Conservation (phyloP, 2,113 vertebrate species). For the Hemichromis elongatus region DNA sequence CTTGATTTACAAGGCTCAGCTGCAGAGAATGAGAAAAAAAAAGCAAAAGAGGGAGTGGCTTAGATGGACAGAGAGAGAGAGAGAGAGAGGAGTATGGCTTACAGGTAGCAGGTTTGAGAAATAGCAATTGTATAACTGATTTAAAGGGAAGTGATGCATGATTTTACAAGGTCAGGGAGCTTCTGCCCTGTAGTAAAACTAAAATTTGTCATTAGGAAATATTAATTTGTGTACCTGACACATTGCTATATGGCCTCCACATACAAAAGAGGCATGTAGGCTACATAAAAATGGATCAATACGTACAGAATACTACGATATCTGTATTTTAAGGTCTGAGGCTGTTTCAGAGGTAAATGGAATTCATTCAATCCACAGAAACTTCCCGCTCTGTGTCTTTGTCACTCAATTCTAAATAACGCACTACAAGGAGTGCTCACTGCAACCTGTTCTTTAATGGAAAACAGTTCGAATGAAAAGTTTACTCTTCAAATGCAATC, state of each 20-base stretch:
- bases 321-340: background rate
- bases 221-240: slow-evolving; percentile 18
- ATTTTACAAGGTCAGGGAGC: slow-evolving; percentile 9
- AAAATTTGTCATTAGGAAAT: background rate
- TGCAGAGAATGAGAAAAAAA: slow-evolving; percentile 42
- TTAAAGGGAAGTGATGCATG: slow-evolving; percentile 22
- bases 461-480: background rate
- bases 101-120: slow-evolving; percentile 56
- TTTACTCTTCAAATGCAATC: background rate
- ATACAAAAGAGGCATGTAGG: background rate
- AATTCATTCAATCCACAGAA: background rate
- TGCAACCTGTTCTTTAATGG: background rate
- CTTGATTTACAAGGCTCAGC: slow-evolving; percentile 77
- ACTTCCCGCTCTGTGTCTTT: background rate
- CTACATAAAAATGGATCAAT: background rate
- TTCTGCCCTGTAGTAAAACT: background rate
- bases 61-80: background rate
- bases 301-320: background rate
- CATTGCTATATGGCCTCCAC: background rate
- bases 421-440: background rate
- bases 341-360: background rate
- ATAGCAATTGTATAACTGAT: slow-evolving; percentile 41
- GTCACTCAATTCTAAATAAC: background rate
- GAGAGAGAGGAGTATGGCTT: slow-evolving; percentile 14
- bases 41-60: background rate